A percentile compares a stretch with the other conserved stretches of the same genome.
Conservation (phyloP, 2,797 vertebrate genomes). For the Semaprochilodus insignis region DNA sequence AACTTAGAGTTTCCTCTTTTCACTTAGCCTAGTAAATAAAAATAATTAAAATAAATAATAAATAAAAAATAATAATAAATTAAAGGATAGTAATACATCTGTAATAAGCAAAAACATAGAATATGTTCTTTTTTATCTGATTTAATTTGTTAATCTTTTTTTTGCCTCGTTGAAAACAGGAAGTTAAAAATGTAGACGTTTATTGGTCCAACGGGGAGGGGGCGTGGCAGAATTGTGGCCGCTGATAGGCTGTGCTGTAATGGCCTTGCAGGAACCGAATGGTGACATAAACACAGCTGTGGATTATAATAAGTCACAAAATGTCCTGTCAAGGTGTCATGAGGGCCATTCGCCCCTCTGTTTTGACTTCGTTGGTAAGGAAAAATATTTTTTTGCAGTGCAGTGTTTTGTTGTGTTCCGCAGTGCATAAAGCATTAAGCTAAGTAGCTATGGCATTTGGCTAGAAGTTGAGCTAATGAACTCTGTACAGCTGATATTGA, state of each 20-base stretch:
- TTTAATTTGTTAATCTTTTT: background rate
- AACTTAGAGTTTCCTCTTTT: too few species aligned
- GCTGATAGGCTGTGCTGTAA: conserved; percentile 16
- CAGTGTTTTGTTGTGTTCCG: too few species aligned
- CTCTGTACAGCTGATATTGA: too few species aligned
- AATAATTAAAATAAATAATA: too few species aligned
- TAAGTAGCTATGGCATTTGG: too few species aligned
- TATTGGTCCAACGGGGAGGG: conserved; percentile 18
- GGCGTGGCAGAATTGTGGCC: conserved; percentile 18
- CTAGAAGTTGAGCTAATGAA: too few species aligned
- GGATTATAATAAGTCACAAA: background rate
- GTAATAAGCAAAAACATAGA: too few species aligned
- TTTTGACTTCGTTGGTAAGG: conserved; percentile 67
- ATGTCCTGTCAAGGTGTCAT: conserved; percentile 68
- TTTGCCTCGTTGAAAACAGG: conserved; percentile 7
- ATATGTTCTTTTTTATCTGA: background rate
- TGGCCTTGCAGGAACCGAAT: background rate
- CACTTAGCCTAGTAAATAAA: too few species aligned
- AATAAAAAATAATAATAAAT: too few species aligned
- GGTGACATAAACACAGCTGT: background rate
- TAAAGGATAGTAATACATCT: too few species aligned
- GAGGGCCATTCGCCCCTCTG: conserved; percentile 57
- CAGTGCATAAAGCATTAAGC: too few species aligned
- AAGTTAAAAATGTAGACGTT: background rate
- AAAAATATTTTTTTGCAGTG: background rate